phyloP scores from a whole-genome alignment of 2,888 invertebrate species.

The Clistopyga incitator region DNA sequence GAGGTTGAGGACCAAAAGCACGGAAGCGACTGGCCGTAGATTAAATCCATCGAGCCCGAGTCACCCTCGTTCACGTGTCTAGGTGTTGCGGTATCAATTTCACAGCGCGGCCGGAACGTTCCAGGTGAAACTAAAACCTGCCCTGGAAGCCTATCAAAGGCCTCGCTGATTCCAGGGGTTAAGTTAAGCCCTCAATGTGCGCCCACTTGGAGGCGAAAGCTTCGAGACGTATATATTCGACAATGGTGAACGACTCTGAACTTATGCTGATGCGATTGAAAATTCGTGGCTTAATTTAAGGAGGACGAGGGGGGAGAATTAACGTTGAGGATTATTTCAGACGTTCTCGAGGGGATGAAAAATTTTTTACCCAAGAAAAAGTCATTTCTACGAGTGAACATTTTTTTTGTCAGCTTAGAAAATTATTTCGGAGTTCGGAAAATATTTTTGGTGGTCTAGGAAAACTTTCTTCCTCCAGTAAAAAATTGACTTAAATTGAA shows the following conservation, averaged over 20 bases:
- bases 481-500: too few species aligned
- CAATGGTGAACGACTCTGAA: background rate
- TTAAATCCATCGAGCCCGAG: background rate
- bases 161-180: slow-evolving; percentile 73
- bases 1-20: slow-evolving; percentile 28
- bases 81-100: slow-evolving; percentile 74
- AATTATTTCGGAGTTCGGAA: too few species aligned
- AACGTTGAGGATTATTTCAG: too few species aligned
- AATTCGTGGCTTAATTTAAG: background rate
- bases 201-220: slow-evolving; percentile 37
- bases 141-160: slow-evolving; percentile 77
- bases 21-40: slow-evolving; percentile 27
- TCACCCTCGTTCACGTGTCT: slow-evolving; percentile 2
- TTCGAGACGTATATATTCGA: background rate
- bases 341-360: too few species aligned
- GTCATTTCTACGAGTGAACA: too few species aligned
- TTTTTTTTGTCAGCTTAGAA: too few species aligned
- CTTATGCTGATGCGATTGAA: background rate
- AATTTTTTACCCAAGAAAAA: too few species aligned
- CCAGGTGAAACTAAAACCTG: slow-evolving; percentile 76
- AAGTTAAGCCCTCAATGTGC: slow-evolving; percentile 51
- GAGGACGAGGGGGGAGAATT: too few species aligned
- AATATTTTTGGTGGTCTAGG: too few species aligned
- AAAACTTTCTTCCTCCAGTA: too few species aligned
- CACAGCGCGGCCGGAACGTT: slow-evolving; percentile 59